Base-by-base conservation (phyloP, 1,140 invertebrate species). In the Pseudomyrmex pallidus region DNA sequence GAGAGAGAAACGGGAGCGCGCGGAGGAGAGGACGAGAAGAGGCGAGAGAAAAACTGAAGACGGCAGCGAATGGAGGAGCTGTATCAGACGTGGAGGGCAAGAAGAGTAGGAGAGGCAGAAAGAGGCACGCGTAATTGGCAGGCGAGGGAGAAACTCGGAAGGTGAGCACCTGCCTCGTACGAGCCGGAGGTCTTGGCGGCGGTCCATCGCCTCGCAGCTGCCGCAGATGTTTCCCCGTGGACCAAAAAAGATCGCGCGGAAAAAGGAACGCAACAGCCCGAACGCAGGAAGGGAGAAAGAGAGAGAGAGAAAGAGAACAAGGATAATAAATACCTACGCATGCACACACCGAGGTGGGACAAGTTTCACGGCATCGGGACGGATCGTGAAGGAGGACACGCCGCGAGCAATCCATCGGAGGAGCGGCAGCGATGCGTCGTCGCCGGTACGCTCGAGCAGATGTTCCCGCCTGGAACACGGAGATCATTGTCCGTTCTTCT, bases 121-220 rank as follows among this genome's bases (percentile, higher is more conserved):
- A 93, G 90, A 93, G 93, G 92, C 92, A 93, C 91, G 91, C 92
- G 91, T 93, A 94, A 94, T 93, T 94, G 92, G 93, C 88, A 89
- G 90, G 83, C 87, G 86, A 89, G 88, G 84, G 82, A 89, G 86
- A 86, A 82, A 54, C 84, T 80, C 82, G 68, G 62, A 89, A 86
- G 84, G 85, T 83, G 85, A 89, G 88, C 82, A 93, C 93, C 92
- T 93, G 92, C 92, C 90, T 91, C 67, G 89, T 84, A 82, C 80
- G 74, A 54, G 48, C 25, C 61, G 89, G 90, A 35, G 85, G 85
- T 88, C 84, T 88, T 85, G 89, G 74, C 87, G 90, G 82, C 85
- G 63, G 74, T 72, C 87, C 91, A 90, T 85, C 92, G 91, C 90
- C 87, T 93, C 87, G 91, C 94, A 94, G 94, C 94, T 94, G 93